A percentile compares a stretch with the other conserved stretches of the same genome.
Evolutionary conservation across 2,797 vertebrate species (phyloP).

Genomic region (Hydrolagus colliei): DNA sequence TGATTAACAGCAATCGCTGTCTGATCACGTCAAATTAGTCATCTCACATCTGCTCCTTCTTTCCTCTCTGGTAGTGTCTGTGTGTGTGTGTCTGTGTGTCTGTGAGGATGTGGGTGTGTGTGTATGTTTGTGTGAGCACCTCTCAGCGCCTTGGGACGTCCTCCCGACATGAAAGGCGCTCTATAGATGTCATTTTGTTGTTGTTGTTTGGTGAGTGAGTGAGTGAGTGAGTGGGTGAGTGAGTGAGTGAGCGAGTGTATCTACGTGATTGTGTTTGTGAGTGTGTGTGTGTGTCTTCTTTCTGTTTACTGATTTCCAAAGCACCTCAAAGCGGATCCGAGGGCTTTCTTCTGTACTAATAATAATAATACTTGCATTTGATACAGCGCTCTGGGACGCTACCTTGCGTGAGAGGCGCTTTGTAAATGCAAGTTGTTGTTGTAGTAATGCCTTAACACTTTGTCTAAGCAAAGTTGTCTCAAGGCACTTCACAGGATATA

Average conservation of each 20-base stretch:
- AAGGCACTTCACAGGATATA: background rate
- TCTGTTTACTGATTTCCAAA: too few species aligned
- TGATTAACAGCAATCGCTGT: too few species aligned
- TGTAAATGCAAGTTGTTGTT: background rate
- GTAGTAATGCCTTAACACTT: background rate
- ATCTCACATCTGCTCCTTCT: too few species aligned
- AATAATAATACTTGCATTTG: too few species aligned
- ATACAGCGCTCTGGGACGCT: background rate
- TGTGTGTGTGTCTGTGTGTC: too few species aligned
- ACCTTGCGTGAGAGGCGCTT: background rate
- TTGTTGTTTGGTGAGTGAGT: background rate
- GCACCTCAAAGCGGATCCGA: background rate
- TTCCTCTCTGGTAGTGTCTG: too few species aligned
- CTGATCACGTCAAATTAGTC: too few species aligned
- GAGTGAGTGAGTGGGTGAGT: background rate
- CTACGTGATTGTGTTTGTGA: too few species aligned
- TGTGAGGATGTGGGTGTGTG: background rate
- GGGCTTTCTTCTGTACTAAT: too few species aligned
- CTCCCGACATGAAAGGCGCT: too few species aligned
- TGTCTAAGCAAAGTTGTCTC: background rate
- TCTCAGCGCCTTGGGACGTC: background rate
- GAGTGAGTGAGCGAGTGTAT: background rate
- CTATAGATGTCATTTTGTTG: too few species aligned
- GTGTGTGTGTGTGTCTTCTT: background rate
- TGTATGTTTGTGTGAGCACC: background rate